Conservation (phyloP, 2,113 vertebrate genomes). For the Dipodomys merriami region DNA sequence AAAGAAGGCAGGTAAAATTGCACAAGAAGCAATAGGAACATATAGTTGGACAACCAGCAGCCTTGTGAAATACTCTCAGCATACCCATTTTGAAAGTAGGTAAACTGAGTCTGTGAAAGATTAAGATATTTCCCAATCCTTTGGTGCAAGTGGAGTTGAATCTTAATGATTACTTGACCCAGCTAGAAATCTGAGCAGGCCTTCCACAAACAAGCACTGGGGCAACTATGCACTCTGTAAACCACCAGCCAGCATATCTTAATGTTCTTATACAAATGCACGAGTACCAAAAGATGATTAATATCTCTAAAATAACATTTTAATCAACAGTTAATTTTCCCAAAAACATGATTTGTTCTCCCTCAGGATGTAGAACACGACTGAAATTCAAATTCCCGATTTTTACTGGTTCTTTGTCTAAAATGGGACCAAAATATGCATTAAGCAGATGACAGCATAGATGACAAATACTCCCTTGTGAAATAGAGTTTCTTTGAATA, state of each 20-base stretch:
- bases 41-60: neutral
- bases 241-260: conserved; percentile 64
- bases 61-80: neutral
- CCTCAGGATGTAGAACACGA: conserved; percentile 69
- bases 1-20: neutral
- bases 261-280: conserved; percentile 63
- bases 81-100: neutral
- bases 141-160: neutral
- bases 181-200: conserved; percentile 43
- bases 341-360: conserved; percentile 73
- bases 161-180: neutral
- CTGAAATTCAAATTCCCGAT: conserved; percentile 74
- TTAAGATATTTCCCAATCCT: neutral
- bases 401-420: conserved; percentile 72
- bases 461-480: conserved; percentile 75
- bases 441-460: conserved; percentile 75
- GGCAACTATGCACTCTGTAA: conserved; percentile 42
- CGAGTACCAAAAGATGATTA: conserved; percentile 71
- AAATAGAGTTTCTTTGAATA: conserved; percentile 77
- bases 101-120: neutral
- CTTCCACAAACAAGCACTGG: conserved; percentile 26
- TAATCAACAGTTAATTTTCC: conserved; percentile 77
- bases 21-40: neutral
- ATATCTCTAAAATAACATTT: conserved; percentile 79
- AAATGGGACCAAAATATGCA: conserved; percentile 66